These are phyloP conservation scores for Kryptopterus vitreolus DNA, from an alignment of 2,797 vertebrate genomes.

Conservation along the genomic window DNA sequence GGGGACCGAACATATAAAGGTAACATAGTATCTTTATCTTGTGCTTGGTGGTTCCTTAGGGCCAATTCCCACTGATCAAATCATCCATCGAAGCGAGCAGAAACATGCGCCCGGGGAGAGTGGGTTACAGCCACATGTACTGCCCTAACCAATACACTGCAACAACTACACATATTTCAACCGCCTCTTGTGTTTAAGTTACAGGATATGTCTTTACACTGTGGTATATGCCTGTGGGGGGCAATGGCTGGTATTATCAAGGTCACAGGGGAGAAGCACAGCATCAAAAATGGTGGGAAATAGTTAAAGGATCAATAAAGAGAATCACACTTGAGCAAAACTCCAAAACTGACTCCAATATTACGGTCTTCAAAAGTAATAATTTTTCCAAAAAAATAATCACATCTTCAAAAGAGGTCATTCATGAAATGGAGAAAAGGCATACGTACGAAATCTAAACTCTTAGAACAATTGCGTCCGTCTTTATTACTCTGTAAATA, in stretches of 20 bases:
- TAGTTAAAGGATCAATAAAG: neutral
- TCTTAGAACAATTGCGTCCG: too few relatives aligned
- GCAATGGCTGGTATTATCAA: neutral
- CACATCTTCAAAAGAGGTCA: too few relatives aligned
- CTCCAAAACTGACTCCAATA: too few relatives aligned
- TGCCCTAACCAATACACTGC: constrained; percentile 29
- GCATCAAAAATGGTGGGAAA: neutral
- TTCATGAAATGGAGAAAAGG: too few relatives aligned
- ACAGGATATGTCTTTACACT: constrained; percentile 8
- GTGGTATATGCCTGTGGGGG: neutral
- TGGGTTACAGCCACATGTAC: neutral
- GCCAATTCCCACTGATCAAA: constrained; percentile 39
- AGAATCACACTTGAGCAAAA: too few relatives aligned
- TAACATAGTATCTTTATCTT: constrained; percentile 36
- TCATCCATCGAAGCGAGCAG: constrained; percentile 36
- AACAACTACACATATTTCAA: constrained; percentile 23
- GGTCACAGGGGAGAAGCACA: neutral
- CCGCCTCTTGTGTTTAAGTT: neutral
- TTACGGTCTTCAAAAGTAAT: too few relatives aligned
- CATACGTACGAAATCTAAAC: too few relatives aligned
- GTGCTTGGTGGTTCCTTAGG: constrained; percentile 29
- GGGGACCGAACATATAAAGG: constrained; percentile 52
- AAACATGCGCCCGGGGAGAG: neutral
- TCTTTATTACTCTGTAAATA: too few relatives aligned
- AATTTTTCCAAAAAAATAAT: too few relatives aligned